Evolutionary conservation across 53 echinoderm and acorn worm genomes (phyloP).

Genomic region (Luidia sarsii): DNA sequence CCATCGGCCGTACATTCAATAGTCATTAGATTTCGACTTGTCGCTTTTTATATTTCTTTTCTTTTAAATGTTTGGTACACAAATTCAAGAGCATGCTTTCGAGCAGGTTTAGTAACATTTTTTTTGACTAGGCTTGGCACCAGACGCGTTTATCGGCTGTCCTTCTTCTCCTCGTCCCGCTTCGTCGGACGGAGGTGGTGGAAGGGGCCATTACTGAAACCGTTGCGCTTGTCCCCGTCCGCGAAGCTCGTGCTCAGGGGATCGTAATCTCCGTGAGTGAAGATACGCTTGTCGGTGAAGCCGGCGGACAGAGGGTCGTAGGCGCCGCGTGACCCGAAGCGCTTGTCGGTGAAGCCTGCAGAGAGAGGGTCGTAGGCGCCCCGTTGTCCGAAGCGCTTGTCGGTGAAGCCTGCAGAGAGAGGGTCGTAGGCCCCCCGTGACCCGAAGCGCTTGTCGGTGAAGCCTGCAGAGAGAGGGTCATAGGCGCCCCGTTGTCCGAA

Average conservation of each 20-base stretch:
- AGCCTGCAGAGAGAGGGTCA: constrained; percentile 47
- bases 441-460: constrained; percentile 38
- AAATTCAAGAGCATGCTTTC: constrained; percentile 12
- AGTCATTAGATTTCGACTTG: not conserved
- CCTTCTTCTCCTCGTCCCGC: constrained; percentile 22
- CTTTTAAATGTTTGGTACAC: constrained; percentile 14
- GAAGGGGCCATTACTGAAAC: constrained; percentile 1
- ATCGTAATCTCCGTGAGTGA: constrained; percentile 1
- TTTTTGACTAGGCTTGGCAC: not conserved
- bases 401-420: constrained; percentile 45
- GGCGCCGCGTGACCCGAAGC: not conserved
- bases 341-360: constrained; percentile 48
- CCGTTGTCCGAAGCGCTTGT: constrained; percentile 17
- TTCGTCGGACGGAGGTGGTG: constrained; percentile 16
- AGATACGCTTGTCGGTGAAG: constrained; percentile 48
- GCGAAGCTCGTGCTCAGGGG: constrained; percentile 41
- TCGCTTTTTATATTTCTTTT: not conserved
- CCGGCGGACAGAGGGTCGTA: constrained; percentile 39
- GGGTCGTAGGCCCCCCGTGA: constrained; percentile 29
- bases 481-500: constrained; percentile 8
- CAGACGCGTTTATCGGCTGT: constrained; percentile 11
- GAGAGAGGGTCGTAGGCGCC: constrained; percentile 44
- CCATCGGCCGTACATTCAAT: not conserved
- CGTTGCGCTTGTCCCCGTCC: constrained; percentile 10
- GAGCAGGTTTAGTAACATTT: not conserved